phyloP scores from a whole-genome alignment of 2,113 vertebrate genomes.

The Chloropsis hardwickii region DNA sequence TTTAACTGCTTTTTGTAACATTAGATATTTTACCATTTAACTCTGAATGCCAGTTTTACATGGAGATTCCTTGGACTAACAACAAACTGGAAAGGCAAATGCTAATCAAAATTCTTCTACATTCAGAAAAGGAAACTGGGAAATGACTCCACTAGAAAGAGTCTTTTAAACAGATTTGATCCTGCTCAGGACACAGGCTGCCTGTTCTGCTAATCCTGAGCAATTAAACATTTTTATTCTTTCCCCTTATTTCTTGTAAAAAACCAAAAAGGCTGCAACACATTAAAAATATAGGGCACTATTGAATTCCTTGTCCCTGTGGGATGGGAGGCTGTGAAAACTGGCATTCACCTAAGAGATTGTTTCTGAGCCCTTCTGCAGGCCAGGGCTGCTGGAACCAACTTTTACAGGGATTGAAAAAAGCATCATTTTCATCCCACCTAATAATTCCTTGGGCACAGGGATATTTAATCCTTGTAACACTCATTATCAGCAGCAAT shows the following conservation, averaged over 20 bases:
- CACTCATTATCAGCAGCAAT: background rate
- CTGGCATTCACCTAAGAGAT: slow-evolving; percentile 30
- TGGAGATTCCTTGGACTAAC: background rate
- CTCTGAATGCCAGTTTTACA: background rate
- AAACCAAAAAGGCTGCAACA: slow-evolving; percentile 25
- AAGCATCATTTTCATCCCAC: slow-evolving; percentile 18
- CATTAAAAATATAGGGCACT: slow-evolving; percentile 26
- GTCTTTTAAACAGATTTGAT: slow-evolving; percentile 9
- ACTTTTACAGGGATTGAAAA: background rate
- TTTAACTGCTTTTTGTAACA: background rate
- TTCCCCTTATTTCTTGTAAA: slow-evolving; percentile 46
- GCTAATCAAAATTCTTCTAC: slow-evolving; percentile 30
- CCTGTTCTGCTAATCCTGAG: slow-evolving; percentile 35
- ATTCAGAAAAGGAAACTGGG: slow-evolving; percentile 38
- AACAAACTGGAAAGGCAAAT: slow-evolving; percentile 16
- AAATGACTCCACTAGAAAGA: slow-evolving; percentile 38
- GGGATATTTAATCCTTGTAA: background rate
- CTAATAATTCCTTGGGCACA: slow-evolving; percentile 13
- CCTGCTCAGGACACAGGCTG: slow-evolving; percentile 3
- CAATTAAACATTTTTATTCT: slow-evolving; percentile 51
- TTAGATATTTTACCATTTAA: background rate
- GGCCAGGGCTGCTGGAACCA: slow-evolving; percentile 22
- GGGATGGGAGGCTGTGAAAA: slow-evolving; percentile 57
- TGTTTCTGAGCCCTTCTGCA: slow-evolving; percentile 14
- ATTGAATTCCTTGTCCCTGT: slow-evolving; percentile 29